Percentiles rank a stretch among this genome's conserved stretches.
These are phyloP conservation scores for Gymnopithys bicolor DNA, from an alignment of 2,797 vertebrate species.

Conservation along the genomic window DNA sequence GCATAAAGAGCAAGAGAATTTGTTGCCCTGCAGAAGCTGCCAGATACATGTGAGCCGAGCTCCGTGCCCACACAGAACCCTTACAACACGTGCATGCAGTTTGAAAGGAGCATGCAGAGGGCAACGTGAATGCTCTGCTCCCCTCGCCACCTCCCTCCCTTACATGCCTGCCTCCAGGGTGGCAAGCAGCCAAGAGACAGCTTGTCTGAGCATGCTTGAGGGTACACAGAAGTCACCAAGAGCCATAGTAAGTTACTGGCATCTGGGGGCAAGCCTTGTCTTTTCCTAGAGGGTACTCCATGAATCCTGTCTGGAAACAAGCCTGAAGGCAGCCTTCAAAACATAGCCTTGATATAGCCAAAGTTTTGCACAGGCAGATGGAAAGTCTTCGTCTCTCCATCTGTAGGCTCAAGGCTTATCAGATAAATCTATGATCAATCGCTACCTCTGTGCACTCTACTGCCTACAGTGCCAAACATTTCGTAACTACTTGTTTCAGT, in stretches of 20 bases:
- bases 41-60: not conserved
- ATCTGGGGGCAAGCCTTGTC: not conserved
- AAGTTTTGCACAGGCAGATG: slow-evolving; percentile 25
- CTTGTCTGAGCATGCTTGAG: slow-evolving; percentile 3
- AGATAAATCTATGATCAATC: slow-evolving; percentile 3
- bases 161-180: not conserved
- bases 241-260: not conserved
- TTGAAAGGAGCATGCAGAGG: not conserved
- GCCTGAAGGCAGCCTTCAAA: slow-evolving; percentile 33
- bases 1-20: not conserved
- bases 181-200: slow-evolving; percentile 37
- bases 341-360: not conserved
- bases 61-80: not conserved
- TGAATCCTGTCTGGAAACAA: not conserved
- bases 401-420: slow-evolving; percentile 14
- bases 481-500: slow-evolving; percentile 30
- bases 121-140: fast-evolving
- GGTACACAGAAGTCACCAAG: slow-evolving; percentile 8
- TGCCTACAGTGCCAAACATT: slow-evolving; percentile 9
- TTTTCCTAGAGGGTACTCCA: slow-evolving; percentile 21
- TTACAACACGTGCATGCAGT: fast-evolving
- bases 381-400: slow-evolving; percentile 27
- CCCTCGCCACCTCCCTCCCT: not conserved
- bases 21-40: not conserved
- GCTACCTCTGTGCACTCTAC: not conserved